Conservation (phyloP, 2,888 invertebrate genomes). For the Syrista parreyssii region DNA sequence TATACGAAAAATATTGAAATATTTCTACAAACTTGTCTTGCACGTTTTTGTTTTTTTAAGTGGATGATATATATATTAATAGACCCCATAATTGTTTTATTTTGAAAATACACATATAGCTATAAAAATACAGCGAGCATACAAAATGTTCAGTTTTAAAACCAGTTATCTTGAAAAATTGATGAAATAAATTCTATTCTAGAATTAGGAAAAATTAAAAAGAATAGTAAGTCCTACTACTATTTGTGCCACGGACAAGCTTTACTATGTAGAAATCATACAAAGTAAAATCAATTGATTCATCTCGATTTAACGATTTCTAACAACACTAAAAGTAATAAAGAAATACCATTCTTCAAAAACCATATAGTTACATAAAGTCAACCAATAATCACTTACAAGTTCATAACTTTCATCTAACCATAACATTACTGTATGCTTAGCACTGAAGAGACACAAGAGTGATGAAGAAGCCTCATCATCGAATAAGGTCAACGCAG, state of each 20-base stretch:
- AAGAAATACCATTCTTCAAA: neutral
- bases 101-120: too few relatives aligned
- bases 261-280: too few relatives aligned
- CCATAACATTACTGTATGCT: neutral
- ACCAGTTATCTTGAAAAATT: too few relatives aligned
- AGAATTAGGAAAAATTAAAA: too few relatives aligned
- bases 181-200: too few relatives aligned
- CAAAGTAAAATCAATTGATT: too few relatives aligned
- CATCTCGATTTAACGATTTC: too few relatives aligned
- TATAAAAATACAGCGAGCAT: too few relatives aligned
- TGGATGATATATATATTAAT: neutral
- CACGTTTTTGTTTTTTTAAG: neutral
- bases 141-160: too few relatives aligned
- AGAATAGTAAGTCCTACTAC: too few relatives aligned
- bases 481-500: conserved; percentile 10
- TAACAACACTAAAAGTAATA: neutral
- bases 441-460: neutral
- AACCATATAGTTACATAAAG: neutral
- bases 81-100: neutral
- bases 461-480: neutral
- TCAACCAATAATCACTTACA: neutral
- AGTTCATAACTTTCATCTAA: neutral
- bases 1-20: neutral
- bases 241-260: too few relatives aligned
- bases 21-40: neutral